Evolutionary conservation across 2,888 invertebrate genomes (phyloP), one percentile per base, ranked within the genome.

Genomic region (Sinotaia quadrata): DNA sequence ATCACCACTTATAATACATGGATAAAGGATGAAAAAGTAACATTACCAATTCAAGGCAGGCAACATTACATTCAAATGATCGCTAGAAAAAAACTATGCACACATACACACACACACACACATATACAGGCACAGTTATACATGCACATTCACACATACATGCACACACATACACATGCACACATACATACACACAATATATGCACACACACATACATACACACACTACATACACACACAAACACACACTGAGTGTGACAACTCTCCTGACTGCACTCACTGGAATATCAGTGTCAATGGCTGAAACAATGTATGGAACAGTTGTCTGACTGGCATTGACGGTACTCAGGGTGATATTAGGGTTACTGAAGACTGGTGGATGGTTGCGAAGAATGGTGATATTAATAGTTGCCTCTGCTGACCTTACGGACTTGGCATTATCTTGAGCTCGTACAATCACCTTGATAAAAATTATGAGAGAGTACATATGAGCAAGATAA

Each of bases 381-480:
- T 4, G 29, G 59, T 59, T 59, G n/a, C 44, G 29, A n/a, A 29
- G n/a, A 2, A 59, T 41, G n/a, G 33, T 59, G n/a, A 59, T 44
- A 18, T 41, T 59, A 44, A 59, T 44, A 31, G 2, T 31, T 41
- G 41, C 18, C 10, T 41, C 41, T 24, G 49, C 61, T 8, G 29
- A n/a, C 8, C 47, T 41, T 10, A 57, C 47, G 5, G 70, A 67
- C 8, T 18, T 24, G 0, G 61, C 70, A 41, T 37, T 31, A 59
- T 72, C 72, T 24, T 27, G 2, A 8, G 68, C 44, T 34, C 21
- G 49, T 7, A 69, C 58, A 18, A 5, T 27, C 44, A 67, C 31
- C 72, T 68, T 47, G 18, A 52, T 29, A 29, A 52, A 1, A 29
- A 34, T 24, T 29, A 3, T n/a, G n/a, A n/a, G n/a, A n/a, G n/a